Percentiles rank a stretch among this genome's conserved stretches.
These are phyloP conservation scores for Apotomis capreana DNA, from an alignment of 2,888 invertebrate species.

Conservation along the genomic window DNA sequence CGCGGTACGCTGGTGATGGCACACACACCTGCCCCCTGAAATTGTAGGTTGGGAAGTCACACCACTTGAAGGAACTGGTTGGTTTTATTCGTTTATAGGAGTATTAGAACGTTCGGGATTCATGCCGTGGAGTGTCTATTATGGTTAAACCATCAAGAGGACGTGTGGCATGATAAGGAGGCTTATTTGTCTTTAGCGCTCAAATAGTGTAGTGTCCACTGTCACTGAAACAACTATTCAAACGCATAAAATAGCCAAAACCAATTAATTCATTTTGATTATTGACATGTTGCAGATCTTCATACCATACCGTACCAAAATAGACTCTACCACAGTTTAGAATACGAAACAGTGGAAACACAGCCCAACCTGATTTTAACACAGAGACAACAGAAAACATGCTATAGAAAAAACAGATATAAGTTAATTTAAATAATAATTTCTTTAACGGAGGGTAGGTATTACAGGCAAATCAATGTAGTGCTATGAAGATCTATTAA, in stretches of 20 bases:
- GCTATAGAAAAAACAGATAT: background rate
- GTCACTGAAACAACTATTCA: too few relatives aligned
- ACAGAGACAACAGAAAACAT: background rate
- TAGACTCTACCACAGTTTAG: too few relatives aligned
- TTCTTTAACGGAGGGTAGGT: background rate
- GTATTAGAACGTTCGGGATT: background rate
- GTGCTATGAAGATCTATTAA: conserved; percentile 27
- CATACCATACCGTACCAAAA: too few relatives aligned
- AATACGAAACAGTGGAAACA: too few relatives aligned
- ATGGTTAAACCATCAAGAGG: background rate
- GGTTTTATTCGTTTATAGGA: conserved; percentile 1
- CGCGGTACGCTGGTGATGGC: conserved; percentile 85
- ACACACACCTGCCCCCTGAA: conserved; percentile 91
- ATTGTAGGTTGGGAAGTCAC: conserved; percentile 38
- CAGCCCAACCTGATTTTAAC: background rate
- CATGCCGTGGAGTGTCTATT: background rate
- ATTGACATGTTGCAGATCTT: too few relatives aligned
- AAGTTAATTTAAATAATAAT: too few relatives aligned
- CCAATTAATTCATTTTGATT: too few relatives aligned
- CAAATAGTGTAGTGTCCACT: too few relatives aligned
- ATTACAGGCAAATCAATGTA: background rate
- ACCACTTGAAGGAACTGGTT: conserved; percentile 12
- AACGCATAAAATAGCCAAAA: too few relatives aligned
- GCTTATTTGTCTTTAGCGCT: too few relatives aligned
- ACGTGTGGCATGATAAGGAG: too few relatives aligned